These are phyloP conservation scores for Pogonomyrmex californicus DNA, from an alignment of 1,140 invertebrate species.

Conservation along the genomic window DNA sequence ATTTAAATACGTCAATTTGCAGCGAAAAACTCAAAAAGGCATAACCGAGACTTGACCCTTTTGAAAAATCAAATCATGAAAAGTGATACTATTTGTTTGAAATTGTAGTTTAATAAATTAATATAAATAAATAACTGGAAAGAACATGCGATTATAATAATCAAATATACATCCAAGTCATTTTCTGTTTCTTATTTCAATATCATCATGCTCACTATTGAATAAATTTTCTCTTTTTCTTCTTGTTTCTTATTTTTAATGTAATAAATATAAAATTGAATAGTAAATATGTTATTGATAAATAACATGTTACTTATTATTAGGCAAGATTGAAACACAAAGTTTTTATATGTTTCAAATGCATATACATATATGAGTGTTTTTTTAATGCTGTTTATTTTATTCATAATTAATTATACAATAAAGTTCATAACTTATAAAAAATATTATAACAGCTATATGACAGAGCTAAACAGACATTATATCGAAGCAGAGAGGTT, in stretches of 20 bases:
- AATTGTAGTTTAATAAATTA: not conserved
- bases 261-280: not conserved
- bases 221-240: not conserved
- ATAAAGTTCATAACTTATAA: not conserved
- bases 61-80: not conserved
- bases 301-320: not conserved
- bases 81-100: not conserved
- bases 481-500: not conserved
- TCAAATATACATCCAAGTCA: not conserved
- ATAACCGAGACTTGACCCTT: not conserved
- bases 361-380: not conserved
- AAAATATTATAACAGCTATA: not conserved
- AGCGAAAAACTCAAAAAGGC: not conserved
- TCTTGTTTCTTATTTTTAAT: not conserved
- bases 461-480: not conserved
- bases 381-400: not conserved
- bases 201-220: not conserved
- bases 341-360: not conserved
- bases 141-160: not conserved
- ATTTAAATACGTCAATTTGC: not conserved
- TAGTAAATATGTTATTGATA: not conserved
- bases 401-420: not conserved
- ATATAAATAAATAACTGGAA: slow-evolving; percentile 6
- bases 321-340: not conserved
- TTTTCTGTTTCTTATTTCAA: not conserved